A percentile compares a stretch with the other conserved stretches of the same genome.
phyloP scores from a whole-genome alignment of 2,888 invertebrate genomes.

The Sericinus montela region DNA sequence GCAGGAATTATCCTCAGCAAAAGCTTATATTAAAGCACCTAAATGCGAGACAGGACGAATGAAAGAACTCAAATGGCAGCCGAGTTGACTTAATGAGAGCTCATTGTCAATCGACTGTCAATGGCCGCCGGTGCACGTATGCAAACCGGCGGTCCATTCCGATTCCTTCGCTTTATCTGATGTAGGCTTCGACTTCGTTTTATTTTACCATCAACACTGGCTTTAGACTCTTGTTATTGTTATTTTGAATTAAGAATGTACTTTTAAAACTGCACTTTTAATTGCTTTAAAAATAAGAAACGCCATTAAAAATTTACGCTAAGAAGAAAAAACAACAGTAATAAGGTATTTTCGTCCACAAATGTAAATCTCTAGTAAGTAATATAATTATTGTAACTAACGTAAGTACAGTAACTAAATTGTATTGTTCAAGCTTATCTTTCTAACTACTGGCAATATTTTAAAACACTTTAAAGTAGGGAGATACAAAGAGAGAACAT shows the following conservation, averaged over 20 bases:
- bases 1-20: not conserved
- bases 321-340: no score
- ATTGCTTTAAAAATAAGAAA: no score
- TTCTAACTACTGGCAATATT: no score
- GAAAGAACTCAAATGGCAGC: slow-evolving; percentile 21
- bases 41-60: slow-evolving; percentile 18
- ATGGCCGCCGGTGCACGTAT: slow-evolving; percentile 31
- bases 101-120: slow-evolving; percentile 61
- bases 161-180: slow-evolving; percentile 21
- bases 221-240: not conserved
- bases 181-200: slow-evolving; percentile 12
- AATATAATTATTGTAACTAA: no score
- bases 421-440: no score
- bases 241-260: not conserved
- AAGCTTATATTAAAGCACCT: slow-evolving; percentile 13
- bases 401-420: no score
- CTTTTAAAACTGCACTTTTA: no score
- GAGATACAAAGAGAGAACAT: no score
- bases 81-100: slow-evolving; percentile 55
- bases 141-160: slow-evolving; percentile 25
- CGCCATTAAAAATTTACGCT: no score
- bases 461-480: no score
- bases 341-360: no score
- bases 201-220: slow-evolving; percentile 17
- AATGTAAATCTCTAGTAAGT: no score